Percentiles rank a stretch among this genome's conserved stretches.
phyloP scores from a whole-genome alignment of 2,888 invertebrate species.

The Piscicola geometra region DNA sequence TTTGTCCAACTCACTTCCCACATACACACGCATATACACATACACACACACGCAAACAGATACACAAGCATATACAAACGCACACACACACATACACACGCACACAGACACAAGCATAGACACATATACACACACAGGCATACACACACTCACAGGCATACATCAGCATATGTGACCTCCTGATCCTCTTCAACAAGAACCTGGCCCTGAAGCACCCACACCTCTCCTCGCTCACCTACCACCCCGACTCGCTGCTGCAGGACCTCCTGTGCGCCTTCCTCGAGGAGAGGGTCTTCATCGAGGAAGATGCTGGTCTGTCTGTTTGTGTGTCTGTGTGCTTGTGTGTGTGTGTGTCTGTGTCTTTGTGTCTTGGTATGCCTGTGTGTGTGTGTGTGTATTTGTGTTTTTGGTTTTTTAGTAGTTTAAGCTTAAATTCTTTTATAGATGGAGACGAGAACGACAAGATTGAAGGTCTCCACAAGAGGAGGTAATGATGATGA shows the following conservation, averaged over 20 bases:
- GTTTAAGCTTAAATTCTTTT: neutral
- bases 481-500: conserved; percentile 61
- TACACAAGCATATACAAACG: no score
- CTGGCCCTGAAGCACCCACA: conserved; percentile 56
- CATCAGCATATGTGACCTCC: conserved; percentile 86
- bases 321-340: neutral
- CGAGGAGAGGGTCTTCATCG: conserved; percentile 85
- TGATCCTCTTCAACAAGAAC: conserved; percentile 86
- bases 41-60: no score
- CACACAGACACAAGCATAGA: no score
- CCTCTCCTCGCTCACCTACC: conserved; percentile 65
- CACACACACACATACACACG: no score
- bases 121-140: conserved; percentile 2
- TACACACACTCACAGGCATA: conserved; percentile 66
- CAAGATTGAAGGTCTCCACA: conserved; percentile 92
- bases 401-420: neutral
- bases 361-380: neutral
- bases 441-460: conserved; percentile 78
- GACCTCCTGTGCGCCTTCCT: conserved; percentile 82
- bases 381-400: neutral
- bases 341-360: neutral
- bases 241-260: conserved; percentile 74
- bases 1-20: neutral
- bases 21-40: no score
- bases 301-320: conserved; percentile 75